Evolutionary conservation across 2,888 invertebrate genomes (phyloP), one percentile per base, ranked within the genome.

Genomic region (Drosophila quinaria): DNA sequence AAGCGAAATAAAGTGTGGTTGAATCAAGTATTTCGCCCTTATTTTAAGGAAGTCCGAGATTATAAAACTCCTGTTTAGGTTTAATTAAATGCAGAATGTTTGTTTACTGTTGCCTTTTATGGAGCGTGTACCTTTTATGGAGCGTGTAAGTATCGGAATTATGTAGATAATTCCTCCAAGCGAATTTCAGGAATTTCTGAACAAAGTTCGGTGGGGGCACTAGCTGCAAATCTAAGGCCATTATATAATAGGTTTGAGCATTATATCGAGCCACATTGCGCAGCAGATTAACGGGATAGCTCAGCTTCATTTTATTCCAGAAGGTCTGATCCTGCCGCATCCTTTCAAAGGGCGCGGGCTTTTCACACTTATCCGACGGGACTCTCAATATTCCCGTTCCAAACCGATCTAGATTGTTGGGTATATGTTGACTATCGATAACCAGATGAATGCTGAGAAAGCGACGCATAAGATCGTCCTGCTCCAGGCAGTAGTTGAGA

Each of bases 241-340:
- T 94, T 33, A 97, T 94, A 91, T 94, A 97, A 90, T 96, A 95
- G 0, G 97, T 97, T 35, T 95, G 94, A 0, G 97, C 96, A 42
- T 95, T 94, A 78, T 96, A 95, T 22, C 97, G 93, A 0, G 97
- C 97, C 6, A 97, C 94, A 91, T 97, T 97, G 31, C 97, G 93
- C 0, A 96, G 96, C 3, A 97, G 96, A 92, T 97, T 97, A 64
- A 97, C 96, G 0, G 97, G 97, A 90, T 97, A 97, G n/a, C 95
- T 91, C 5, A 97, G 93, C 80, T 95, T 95, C 0, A 22, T 13
- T 5, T 25, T 39, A 49, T 65, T 15, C 80, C 73, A 74, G 90
- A 96, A 73, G 3, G 68, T 70, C 0, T 9, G 8, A 0, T 25
- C 25, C 13, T 70, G 69, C 2, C 15, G 52, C 8, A n/a, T n/a